Evolutionary conservation across 2,888 invertebrate species (phyloP), one percentile per base, ranked within the genome.

Genomic region (Orchestes rusci): DNA sequence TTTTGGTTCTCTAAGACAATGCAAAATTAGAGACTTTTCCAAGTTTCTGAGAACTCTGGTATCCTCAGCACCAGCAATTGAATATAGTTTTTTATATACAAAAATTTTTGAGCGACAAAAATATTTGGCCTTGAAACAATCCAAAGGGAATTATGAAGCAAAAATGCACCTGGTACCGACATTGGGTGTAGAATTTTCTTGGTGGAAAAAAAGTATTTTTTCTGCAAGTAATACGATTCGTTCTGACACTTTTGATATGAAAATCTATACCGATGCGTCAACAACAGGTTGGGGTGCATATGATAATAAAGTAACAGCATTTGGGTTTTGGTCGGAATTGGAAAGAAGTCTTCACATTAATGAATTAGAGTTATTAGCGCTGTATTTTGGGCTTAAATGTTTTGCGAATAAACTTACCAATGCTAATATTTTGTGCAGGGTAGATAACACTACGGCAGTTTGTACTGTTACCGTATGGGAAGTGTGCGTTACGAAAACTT

Each of bases 211-310:
- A n/a, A n/a, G n/a, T n/a, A n/a, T n/a, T n/a, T n/a, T n/a, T n/a
- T n/a, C n/a, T n/a, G n/a, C n/a, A 13, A 16, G 37, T 16, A 36
- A 37, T 34, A n/a, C 8, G 13, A 38, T 37, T 4, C 23, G 53
- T 52, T n/a, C n/a, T 23, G 3, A 4, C 23, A 29, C 16, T 10
- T 45, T 33, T 34, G 8, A 33, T 17, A 17, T 29, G 29, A n/a
- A 42, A 45, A 52, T 54, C 20, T 56, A 39, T 37, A 45, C 54
- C 7, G 56, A 56, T 35, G 55, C 55, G 3, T 56, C 55, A 7
- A 31, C 27, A 4, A 38, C 48, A n/a, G 54, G 53, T 8, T 57
- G 56, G 54, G 54, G 56, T 10, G 34, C 23, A n/a, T 43, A 39
- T 28, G 52, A 48, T 40, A 48, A 50, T 16, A 43, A 32, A 1